phyloP scores from a whole-genome alignment of 2,113 vertebrate species.

The Microtus pennsylvanicus region DNA sequence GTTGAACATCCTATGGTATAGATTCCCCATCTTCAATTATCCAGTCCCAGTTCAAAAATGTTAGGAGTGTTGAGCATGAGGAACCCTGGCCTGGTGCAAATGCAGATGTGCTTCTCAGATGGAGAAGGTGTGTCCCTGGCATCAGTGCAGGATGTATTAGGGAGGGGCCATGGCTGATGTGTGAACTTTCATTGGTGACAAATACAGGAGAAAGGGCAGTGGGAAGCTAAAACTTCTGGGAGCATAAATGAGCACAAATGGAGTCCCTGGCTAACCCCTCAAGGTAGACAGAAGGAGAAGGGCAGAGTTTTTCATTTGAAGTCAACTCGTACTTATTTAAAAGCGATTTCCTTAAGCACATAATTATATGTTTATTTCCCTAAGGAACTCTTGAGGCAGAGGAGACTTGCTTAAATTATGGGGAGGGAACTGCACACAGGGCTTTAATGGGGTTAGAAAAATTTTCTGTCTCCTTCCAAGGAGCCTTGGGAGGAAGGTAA shows the following conservation, averaged over 20 bases:
- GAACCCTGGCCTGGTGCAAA: background rate
- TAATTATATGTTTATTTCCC: slow-evolving; percentile 81
- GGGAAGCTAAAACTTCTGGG: background rate
- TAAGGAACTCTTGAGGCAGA: slow-evolving; percentile 75
- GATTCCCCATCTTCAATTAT: background rate
- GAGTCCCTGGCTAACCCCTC: background rate
- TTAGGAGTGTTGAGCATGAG: background rate
- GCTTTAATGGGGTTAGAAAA: slow-evolving; percentile 66
- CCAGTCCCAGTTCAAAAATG: background rate
- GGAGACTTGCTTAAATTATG: slow-evolving; percentile 75
- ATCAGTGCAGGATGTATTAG: background rate
- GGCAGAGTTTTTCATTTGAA: slow-evolving; percentile 65
- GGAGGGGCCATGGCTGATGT: background rate
- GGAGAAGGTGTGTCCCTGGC: background rate
- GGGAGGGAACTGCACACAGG: slow-evolving; percentile 49
- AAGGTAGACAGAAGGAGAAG: slow-evolving; percentile 47
- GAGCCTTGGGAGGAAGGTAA: slow-evolving; percentile 36
- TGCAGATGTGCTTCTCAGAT: fast-evolving
- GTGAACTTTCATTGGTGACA: background rate
- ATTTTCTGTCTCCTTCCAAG: slow-evolving; percentile 58
- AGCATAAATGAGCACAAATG: background rate
- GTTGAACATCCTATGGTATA: background rate
- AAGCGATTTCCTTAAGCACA: slow-evolving; percentile 78
- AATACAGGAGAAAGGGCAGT: background rate
- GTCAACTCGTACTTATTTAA: slow-evolving; percentile 78